These are phyloP conservation scores for Heliconius charithonia DNA, from an alignment of 2,888 invertebrate genomes.

Conservation along the genomic window DNA sequence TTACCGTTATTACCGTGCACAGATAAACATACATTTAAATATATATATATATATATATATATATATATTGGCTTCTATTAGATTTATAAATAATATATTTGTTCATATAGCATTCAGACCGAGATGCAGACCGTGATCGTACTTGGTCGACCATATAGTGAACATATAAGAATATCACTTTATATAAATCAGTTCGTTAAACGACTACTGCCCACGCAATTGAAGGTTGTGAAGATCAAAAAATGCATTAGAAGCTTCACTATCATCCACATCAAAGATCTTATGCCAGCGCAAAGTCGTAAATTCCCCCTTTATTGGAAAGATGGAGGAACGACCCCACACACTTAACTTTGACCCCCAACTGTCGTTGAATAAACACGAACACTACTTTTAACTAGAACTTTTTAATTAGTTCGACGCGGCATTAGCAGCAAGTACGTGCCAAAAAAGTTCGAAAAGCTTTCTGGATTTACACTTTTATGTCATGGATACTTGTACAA, in stretches of 20 bases:
- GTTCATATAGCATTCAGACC: no score
- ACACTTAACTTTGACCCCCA: conserved; percentile 6
- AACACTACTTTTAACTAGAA: conserved; percentile 13
- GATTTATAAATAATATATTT: no score
- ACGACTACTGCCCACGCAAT: neutral
- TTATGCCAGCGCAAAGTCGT: neutral
- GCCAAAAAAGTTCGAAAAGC: neutral
- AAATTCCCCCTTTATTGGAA: conserved; percentile 7
- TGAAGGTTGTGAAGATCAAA: neutral
- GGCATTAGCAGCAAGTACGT: conserved; percentile 6
- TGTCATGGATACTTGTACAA: conserved; percentile 7
- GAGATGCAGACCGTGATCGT: no score
- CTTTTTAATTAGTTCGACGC: conserved; percentile 7
- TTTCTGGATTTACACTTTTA: neutral
- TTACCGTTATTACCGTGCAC: no score
- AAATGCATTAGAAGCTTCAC: neutral
- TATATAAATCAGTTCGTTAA: neutral
- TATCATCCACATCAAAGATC: neutral
- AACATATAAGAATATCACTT: neutral
- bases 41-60: no score
- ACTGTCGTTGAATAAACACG: conserved; percentile 13
- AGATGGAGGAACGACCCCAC: conserved; percentile 4
- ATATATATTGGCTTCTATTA: no score
- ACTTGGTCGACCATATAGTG: no score
- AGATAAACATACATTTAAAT: no score